Evolutionary conservation across 2,797 vertebrate species (phyloP).

Genomic region (Ambastaia sidthimunki): DNA sequence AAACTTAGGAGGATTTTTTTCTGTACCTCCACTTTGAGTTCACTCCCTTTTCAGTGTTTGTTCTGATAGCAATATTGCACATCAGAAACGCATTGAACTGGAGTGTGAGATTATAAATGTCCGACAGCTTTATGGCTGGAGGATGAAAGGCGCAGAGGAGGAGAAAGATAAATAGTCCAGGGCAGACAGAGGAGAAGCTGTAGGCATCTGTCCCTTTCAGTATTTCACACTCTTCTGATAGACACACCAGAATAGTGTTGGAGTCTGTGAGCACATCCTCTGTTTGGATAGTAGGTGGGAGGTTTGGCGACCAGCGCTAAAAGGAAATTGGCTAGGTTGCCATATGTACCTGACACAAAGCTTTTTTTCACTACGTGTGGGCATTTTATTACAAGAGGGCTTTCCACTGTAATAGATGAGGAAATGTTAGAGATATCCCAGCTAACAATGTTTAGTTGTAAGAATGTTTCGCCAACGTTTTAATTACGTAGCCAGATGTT

Average conservation of each 20-base stretch:
- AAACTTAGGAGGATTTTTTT: no score
- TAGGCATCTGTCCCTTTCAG: slow-evolving; percentile 53
- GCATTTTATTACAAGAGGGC: slow-evolving; percentile 57
- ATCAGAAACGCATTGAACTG: slow-evolving; percentile 4
- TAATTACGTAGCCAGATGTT: no score
- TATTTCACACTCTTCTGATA: slow-evolving; percentile 54
- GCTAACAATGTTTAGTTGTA: no score
- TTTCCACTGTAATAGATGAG: slow-evolving; percentile 52
- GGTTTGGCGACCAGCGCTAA: slow-evolving; percentile 48
- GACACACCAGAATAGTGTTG: slow-evolving; percentile 54
- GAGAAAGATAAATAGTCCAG: slow-evolving; percentile 50
- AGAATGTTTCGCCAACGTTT: no score
- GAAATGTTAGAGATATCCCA: slow-evolving; percentile 47
- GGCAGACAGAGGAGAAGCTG: slow-evolving; percentile 42
- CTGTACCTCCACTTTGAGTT: background rate
- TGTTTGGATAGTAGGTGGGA: slow-evolving; percentile 54
- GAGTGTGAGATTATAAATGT: slow-evolving; percentile 12
- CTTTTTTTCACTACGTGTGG: slow-evolving; percentile 54
- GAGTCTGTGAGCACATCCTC: slow-evolving; percentile 52
- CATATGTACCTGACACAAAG: slow-evolving; percentile 44
- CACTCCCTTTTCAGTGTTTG: background rate
- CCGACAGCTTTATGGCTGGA: slow-evolving; percentile 29
- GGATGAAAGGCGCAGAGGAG: slow-evolving; percentile 19
- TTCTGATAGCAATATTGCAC: slow-evolving; percentile 2
- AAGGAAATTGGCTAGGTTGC: slow-evolving; percentile 54